Percentiles rank a stretch among this genome's conserved stretches.
phyloP scores from a whole-genome alignment of 2,888 invertebrate genomes.

The Parnassius mnemosyne region DNA sequence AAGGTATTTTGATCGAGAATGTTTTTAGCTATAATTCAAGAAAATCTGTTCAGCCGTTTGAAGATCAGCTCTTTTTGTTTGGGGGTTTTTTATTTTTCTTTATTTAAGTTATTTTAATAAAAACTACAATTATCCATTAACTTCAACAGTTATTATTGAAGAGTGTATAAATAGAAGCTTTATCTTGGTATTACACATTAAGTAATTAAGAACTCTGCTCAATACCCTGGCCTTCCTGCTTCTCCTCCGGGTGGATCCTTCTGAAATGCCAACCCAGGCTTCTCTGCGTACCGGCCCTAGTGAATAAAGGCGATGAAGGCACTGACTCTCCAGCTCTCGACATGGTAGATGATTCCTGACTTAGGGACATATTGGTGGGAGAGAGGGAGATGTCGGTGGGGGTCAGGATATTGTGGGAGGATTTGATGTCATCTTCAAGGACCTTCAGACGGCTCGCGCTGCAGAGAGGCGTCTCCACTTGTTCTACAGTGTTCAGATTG shows the following conservation, averaged over 20 bases:
- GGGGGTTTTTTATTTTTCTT: no score
- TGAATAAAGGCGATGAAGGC: conserved; percentile 52
- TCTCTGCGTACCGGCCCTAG: conserved; percentile 52
- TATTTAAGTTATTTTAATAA: no score
- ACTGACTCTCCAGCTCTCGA: conserved; percentile 47
- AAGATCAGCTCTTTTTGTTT: no score
- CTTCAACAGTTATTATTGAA: no score
- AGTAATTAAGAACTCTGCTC: conserved; percentile 20
- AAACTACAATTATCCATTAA: no score
- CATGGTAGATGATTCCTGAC: conserved; percentile 46
- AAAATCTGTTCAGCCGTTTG: no score
- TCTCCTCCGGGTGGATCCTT: conserved; percentile 51
- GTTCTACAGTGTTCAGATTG: conserved; percentile 83
- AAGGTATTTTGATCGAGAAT: no score
- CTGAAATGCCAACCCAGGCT: conserved; percentile 67
- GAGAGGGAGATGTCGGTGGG: conserved; percentile 45
- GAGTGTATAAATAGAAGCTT: no score
- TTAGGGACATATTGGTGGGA: conserved; percentile 49
- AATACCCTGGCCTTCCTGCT: conserved; percentile 34
- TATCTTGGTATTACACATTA: no score
- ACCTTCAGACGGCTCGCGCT: conserved; percentile 85
- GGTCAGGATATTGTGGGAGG: conserved; percentile 48
- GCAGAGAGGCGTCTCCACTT: conserved; percentile 86
- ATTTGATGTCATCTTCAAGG: conserved; percentile 60
- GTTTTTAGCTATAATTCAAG: no score